These are phyloP conservation scores for Plutomurus gul DNA, from an alignment of 1,140 invertebrate species.

Conservation along the genomic window DNA sequence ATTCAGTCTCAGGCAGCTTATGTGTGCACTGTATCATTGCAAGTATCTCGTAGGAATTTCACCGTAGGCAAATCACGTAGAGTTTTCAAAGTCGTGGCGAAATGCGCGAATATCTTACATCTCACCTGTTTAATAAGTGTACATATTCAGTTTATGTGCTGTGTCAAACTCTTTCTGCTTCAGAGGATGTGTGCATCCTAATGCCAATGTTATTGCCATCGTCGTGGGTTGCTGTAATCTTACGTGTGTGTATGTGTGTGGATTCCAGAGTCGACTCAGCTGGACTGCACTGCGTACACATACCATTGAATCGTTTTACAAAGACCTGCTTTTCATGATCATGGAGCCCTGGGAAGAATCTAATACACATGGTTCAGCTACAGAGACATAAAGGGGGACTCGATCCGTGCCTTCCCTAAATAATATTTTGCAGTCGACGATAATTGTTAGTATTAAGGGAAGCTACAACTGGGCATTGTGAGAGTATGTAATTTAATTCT, in stretches of 20 bases:
- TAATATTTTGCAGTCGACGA: no score
- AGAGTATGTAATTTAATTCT: no score
- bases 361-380: not conserved
- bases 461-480: no score
- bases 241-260: not conserved
- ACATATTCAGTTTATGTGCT: not conserved
- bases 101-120: conserved; percentile 35
- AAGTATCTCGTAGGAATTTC: conserved; percentile 22
- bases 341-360: conserved; percentile 19
- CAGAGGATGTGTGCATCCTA: not conserved
- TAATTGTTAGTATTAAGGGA: no score
- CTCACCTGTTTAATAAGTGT: conserved; percentile 15
- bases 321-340: conserved; percentile 7
- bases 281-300: not conserved
- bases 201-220: not conserved
- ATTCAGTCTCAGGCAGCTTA: not conserved
- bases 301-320: not conserved
- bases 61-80: conserved; percentile 44
- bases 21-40: not conserved
- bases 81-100: conserved; percentile 46
- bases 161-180: not conserved
- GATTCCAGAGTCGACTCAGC: not conserved
- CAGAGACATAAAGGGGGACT: no score
- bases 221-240: not conserved
- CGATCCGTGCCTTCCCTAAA: no score